Evolutionary conservation across 2,888 invertebrate species (phyloP), one percentile per base, ranked within the genome.

Genomic region (Eumacrocentrus americanus): DNA sequence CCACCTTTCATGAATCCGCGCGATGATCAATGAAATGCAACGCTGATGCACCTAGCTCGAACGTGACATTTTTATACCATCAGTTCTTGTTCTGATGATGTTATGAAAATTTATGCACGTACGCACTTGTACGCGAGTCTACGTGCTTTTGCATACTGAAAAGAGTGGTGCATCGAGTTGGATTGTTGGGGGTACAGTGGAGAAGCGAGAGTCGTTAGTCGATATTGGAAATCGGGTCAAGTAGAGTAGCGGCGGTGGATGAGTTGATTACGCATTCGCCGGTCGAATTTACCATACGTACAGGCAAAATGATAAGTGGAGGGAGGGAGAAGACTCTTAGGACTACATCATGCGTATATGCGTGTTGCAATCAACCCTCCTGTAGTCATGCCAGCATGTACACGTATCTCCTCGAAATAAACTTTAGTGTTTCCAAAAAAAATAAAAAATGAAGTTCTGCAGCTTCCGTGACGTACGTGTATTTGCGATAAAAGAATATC

Each of bases 151-250:
- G 48, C 48, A 50, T 50, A 35, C 23, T 53, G 7, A 44, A 46
- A 46, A 46, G 18, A 42, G 20, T 42, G 42, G 11, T 0, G 11
- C 9, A 18, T 42, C 20, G 20, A 20, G 42, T 18, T 42, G 9
- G 42, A n/a, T 18, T 42, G 40, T 46, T 62, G 65, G 62, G 62
- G 64, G 42, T 20, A 42, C 42, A 42, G 42, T 42, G 18, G 18
- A 42, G 42, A 42, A 42, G 38, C 38, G 16, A 14, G n/a, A 68
- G 67, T 68, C 67, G 62, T 68, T 67, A 67, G 68, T 67, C 67
- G 66, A 67, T 62, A 63, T 64, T 59, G 53, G 58, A 63, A 73
- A 73, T 62, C 66, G 64, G 74, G 74, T 74, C 73, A 72, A 74
- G 73, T 65, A 60, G n/a, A n/a, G 58, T 35, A 18, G 58, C 51